phyloP scores from a whole-genome alignment of 1,140 invertebrate genomes.

The Sycophila sp. region DNA sequence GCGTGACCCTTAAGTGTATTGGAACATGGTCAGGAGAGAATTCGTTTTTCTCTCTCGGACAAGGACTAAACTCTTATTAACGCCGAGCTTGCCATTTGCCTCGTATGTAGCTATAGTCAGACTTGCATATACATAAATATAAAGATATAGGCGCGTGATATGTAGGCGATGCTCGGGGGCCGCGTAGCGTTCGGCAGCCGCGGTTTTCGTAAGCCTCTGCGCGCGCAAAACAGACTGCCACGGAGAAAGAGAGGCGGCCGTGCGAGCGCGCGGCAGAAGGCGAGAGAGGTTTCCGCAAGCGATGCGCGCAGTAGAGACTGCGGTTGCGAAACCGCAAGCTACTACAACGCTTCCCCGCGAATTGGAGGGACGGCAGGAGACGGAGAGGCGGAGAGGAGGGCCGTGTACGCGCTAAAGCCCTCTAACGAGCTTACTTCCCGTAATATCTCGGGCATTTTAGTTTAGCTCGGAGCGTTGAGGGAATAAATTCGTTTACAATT shows the following conservation, averaged over 20 bases:
- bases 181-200: slow-evolving; percentile 34
- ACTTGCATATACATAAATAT: too few species aligned
- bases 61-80: too few species aligned
- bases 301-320: slow-evolving; percentile 60
- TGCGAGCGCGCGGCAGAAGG: slow-evolving; percentile 18
- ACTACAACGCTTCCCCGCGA: slow-evolving; percentile 48
- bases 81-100: too few species aligned
- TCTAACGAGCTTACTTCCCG: slow-evolving; percentile 62
- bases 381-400: neutral
- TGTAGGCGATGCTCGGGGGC: too few species aligned
- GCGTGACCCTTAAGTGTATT: too few species aligned
- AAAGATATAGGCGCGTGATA: too few species aligned
- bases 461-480: slow-evolving; percentile 52
- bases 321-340: slow-evolving; percentile 61
- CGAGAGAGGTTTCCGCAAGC: slow-evolving; percentile 53
- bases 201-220: slow-evolving; percentile 59
- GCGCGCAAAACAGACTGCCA: slow-evolving; percentile 53
- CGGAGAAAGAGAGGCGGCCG: slow-evolving; percentile 36
- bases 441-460: slow-evolving; percentile 61
- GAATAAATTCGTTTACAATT: slow-evolving; percentile 62
- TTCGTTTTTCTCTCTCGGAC: too few species aligned
- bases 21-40: too few species aligned
- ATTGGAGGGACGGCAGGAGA: slow-evolving; percentile 43
- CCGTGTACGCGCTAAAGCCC: slow-evolving; percentile 47
- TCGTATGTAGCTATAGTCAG: too few species aligned